phyloP scores from a whole-genome alignment of 2,888 invertebrate genomes.

The Phlogophora meticulosa region DNA sequence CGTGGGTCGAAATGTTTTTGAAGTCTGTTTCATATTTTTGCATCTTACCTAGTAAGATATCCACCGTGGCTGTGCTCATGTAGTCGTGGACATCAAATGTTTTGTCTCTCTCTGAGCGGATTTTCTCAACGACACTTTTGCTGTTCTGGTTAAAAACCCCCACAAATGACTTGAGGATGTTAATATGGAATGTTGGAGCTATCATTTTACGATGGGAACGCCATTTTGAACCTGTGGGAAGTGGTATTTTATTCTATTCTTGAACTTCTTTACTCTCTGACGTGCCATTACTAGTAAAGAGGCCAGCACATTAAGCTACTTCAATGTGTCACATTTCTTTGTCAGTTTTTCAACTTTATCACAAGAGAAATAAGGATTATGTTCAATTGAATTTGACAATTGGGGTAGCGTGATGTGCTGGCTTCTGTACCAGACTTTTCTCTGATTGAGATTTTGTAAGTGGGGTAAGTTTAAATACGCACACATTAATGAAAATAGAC shows the following conservation, averaged over 20 bases:
- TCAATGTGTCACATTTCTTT: no score
- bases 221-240: constrained; percentile 93
- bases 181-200: constrained; percentile 96
- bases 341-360: no score
- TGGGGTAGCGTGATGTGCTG: no score
- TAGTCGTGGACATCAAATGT: constrained; percentile 94
- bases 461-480: background rate
- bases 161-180: constrained; percentile 95
- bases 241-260: no score
- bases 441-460: no score
- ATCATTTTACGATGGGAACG: constrained; percentile 95
- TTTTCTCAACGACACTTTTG: constrained; percentile 92
- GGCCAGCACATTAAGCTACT: no score
- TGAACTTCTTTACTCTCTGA: background rate
- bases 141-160: constrained; percentile 95
- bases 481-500: no score
- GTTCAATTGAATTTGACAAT: no score
- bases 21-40: background rate
- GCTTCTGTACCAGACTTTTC: no score
- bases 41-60: constrained; percentile 92
- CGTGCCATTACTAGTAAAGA: no score
- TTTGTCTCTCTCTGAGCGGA: constrained; percentile 92
- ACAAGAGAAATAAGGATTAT: no score
- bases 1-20: background rate
- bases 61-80: constrained; percentile 95